A percentile compares a stretch with the other conserved stretches of the same genome.
Conservation (phyloP, 53 echinoderm and acorn worm species). For the Hippasteria phrygiana region DNA sequence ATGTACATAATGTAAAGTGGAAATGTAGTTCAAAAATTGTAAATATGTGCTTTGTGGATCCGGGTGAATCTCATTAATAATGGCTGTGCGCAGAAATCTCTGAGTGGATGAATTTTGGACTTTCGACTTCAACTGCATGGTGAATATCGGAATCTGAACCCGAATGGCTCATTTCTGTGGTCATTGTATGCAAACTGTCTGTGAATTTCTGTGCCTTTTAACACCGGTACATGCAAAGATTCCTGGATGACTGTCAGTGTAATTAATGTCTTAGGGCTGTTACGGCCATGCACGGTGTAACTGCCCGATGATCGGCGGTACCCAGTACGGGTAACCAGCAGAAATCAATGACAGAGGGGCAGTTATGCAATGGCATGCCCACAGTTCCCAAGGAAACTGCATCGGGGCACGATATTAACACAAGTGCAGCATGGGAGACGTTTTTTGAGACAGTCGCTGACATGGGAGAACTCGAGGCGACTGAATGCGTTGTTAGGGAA, state of each 20-base stretch:
- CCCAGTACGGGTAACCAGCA: slow-evolving; percentile 14
- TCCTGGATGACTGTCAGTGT: not conserved
- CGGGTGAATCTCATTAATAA: not conserved
- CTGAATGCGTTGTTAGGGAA: not conserved
- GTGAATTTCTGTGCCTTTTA: not conserved
- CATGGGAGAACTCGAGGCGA: not conserved
- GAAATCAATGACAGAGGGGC: slow-evolving; percentile 48
- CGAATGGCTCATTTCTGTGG: no score
- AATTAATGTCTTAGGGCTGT: not conserved
- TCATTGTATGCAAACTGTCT: no score
- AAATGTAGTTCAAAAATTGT: no score
- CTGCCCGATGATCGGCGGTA: not conserved
- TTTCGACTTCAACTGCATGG: not conserved
- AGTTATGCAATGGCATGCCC: slow-evolving; percentile 21
- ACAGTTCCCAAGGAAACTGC: not conserved
- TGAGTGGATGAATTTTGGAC: slow-evolving; percentile 6
- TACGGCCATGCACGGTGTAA: not conserved
- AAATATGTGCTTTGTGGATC: not conserved
- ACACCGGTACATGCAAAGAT: not conserved
- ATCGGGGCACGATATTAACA: not conserved
- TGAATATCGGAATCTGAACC: not conserved
- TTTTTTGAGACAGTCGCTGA: slow-evolving; percentile 25
- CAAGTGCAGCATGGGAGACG: slow-evolving; percentile 41
- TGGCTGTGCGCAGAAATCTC: not conserved
- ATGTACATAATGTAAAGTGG: no score